A percentile compares a stretch with the other conserved stretches of the same genome.
phyloP scores from a whole-genome alignment of 2,888 invertebrate species.

The Cantharis rufa region DNA sequence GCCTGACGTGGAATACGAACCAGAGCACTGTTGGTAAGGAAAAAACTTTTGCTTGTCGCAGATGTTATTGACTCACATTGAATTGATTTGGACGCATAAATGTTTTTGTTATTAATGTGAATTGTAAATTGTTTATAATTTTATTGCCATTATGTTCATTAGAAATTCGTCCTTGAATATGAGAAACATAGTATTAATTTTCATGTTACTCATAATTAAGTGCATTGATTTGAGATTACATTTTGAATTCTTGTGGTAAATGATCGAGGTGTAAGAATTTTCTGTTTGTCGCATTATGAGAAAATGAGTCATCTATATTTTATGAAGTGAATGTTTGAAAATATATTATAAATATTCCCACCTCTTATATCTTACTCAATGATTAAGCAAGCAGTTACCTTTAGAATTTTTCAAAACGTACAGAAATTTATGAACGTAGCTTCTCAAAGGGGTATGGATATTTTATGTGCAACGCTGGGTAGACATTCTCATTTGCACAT shows the following conservation, averaged over 20 bases:
- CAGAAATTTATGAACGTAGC: constrained; percentile 39
- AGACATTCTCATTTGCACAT: constrained; percentile 42
- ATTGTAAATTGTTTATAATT: not conserved
- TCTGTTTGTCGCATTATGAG: not conserved
- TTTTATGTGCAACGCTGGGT: constrained; percentile 37
- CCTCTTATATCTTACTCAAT: constrained; percentile 12
- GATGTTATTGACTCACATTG: not conserved
- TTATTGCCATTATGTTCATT: not conserved
- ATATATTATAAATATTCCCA: constrained; percentile 15
- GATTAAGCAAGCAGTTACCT: constrained; percentile 28
- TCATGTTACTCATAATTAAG: not conserved
- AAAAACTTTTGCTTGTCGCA: not conserved
- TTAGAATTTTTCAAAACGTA: constrained; percentile 34
- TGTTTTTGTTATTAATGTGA: not conserved
- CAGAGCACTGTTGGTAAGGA: no score
- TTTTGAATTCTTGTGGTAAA: not conserved
- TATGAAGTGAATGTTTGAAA: constrained; percentile 11
- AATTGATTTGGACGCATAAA: not conserved
- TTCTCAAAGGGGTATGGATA: constrained; percentile 36
- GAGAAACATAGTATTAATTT: not conserved
- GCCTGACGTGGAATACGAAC: no score
- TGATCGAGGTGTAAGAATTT: not conserved
- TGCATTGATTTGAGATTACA: not conserved
- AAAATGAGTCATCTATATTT: constrained; percentile 7
- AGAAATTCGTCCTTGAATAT: not conserved